phyloP scores from a whole-genome alignment of 1,140 invertebrate genomes.

The Heterodera schachtii region DNA sequence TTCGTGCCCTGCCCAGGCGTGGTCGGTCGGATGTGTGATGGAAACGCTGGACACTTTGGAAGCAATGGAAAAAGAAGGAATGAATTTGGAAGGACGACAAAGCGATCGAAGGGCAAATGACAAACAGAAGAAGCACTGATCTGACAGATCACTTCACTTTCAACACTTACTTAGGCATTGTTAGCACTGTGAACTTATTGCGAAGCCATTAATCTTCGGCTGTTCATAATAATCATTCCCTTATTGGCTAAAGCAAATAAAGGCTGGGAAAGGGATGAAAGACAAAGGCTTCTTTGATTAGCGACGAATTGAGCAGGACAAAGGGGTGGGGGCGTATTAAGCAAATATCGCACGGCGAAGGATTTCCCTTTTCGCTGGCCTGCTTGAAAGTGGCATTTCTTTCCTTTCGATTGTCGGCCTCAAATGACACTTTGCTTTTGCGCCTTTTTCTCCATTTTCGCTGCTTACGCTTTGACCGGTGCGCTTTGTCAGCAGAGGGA shows the following conservation, averaged over 20 bases:
- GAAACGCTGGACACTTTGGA: slow-evolving; percentile 71
- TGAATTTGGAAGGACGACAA: neutral
- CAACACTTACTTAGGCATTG: no score
- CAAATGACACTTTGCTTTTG: neutral
- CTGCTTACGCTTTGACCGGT: neutral
- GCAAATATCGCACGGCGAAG: neutral
- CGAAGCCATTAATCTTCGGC: no score
- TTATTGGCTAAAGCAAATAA: neutral
- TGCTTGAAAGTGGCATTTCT: neutral
- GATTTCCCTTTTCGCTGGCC: neutral
- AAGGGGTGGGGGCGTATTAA: neutral
- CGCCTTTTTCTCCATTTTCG: neutral
- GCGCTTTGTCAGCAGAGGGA: neutral
- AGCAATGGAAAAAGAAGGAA: no score
- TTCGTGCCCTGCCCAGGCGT: slow-evolving; percentile 91
- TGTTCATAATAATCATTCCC: no score
- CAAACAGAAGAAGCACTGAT: neutral
- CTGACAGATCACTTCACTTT: neutral
- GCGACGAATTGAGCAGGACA: neutral
- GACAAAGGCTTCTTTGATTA: neutral
- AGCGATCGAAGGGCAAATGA: neutral
- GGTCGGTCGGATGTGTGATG: slow-evolving; percentile 84
- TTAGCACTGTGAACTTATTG: no score
- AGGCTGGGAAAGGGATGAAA: neutral
- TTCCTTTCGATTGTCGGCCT: neutral